A percentile compares a stretch with the other conserved stretches of the same genome.
Conservation (phyloP, 2,797 vertebrate species). For the Galaxias olidus region DNA sequence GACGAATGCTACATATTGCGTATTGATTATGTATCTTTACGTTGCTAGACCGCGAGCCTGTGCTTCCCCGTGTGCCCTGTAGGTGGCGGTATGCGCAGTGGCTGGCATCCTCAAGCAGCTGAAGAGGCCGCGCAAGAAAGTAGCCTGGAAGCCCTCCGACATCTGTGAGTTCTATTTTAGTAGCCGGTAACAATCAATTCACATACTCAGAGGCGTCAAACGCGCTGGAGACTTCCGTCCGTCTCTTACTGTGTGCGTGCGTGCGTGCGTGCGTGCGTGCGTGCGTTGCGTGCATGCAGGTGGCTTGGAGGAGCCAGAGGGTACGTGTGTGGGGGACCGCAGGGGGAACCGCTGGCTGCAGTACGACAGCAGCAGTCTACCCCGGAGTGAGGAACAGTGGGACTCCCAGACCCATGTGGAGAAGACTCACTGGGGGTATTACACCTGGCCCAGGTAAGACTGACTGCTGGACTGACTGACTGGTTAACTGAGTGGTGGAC, state of each 20-base stretch:
- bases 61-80: constrained; percentile 8
- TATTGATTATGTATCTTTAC: no score
- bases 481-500: constrained; percentile 23
- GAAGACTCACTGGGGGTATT: constrained; percentile 97
- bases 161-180: constrained; percentile 79
- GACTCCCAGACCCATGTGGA: constrained; percentile 86
- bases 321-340: constrained; percentile 83
- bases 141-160: constrained; percentile 83
- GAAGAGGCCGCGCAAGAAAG: constrained; percentile 87
- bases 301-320: constrained; percentile 73
- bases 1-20: no score
- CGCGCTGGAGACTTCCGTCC: no score
- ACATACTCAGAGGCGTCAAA: constrained; percentile 2
- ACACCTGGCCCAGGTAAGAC: constrained; percentile 88
- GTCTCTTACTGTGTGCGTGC: background rate
- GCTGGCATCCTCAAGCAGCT: constrained; percentile 93
- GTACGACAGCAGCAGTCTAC: constrained; percentile 85
- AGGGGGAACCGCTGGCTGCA: constrained; percentile 90
- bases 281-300: constrained; percentile 64
- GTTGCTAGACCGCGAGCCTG: no score
- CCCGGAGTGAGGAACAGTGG: constrained; percentile 86
- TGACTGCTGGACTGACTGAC: no score
- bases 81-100: constrained; percentile 93
- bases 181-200: background rate
- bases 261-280: constrained; percentile 3